phyloP scores from a whole-genome alignment of 2,113 vertebrate species.

The Atractosteus spatula region DNA sequence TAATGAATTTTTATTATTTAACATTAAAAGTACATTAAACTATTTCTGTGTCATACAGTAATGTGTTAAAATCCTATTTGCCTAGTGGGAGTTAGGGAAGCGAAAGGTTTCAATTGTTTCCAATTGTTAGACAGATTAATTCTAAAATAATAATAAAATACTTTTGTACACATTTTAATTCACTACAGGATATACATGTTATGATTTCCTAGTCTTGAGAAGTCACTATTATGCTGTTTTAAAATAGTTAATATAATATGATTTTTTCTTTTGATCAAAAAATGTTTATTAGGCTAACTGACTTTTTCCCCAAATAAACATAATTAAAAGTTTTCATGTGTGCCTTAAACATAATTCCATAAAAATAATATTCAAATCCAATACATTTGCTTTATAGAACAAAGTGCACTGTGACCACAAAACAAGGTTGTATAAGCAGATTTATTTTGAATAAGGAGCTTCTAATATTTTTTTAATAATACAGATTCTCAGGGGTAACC shows the following conservation, averaged over 20 bases:
- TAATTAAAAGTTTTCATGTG: constrained; percentile 26
- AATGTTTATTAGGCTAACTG: constrained; percentile 9
- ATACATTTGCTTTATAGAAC: constrained; percentile 26
- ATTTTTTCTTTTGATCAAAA: background rate
- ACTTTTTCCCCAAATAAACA: constrained; percentile 20
- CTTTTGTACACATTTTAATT: constrained; percentile 31
- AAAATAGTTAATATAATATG: constrained; percentile 16
- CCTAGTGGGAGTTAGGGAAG: constrained; percentile 33
- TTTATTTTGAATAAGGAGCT: constrained; percentile 43
- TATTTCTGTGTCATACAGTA: no score
- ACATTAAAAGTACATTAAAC: no score
- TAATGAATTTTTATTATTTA: no score
- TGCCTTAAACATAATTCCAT: constrained; percentile 23
- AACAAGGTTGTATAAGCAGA: constrained; percentile 14
- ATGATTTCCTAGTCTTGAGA: constrained; percentile 31
- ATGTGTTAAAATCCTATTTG: constrained; percentile 32
- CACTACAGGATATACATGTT: constrained; percentile 27
- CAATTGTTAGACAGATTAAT: constrained; percentile 23
- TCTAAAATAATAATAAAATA: constrained; percentile 38
- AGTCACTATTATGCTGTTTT: constrained; percentile 25
- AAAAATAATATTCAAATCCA: constrained; percentile 23
- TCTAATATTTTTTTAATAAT: constrained; percentile 45
- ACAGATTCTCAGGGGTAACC: constrained; percentile 46
- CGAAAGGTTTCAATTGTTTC: constrained; percentile 33
- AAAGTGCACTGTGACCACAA: constrained; percentile 32